These are phyloP conservation scores for Nautilus pompilius DNA, from an alignment of 1,140 invertebrate genomes.

Conservation along the genomic window DNA sequence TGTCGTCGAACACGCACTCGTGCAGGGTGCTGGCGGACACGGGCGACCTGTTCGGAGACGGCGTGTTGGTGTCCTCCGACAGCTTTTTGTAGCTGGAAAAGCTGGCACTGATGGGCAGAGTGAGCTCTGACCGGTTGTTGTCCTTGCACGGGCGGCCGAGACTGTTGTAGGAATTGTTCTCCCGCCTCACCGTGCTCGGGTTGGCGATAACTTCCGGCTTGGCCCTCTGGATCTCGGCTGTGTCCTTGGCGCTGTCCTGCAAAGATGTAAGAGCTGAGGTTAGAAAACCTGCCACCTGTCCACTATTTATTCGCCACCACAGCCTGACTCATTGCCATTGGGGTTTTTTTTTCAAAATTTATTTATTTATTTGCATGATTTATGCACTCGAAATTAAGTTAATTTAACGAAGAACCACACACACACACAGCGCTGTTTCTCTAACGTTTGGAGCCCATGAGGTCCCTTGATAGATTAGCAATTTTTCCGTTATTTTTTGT, in stretches of 20 bases:
- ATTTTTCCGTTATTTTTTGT: too few relatives aligned
- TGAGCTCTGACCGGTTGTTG: not conserved
- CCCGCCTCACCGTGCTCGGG: not conserved
- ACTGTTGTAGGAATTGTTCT: slow-evolving; percentile 4
- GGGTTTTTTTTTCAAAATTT: too few relatives aligned
- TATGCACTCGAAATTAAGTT: too few relatives aligned
- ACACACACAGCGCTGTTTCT: too few relatives aligned
- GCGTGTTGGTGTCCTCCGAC: slow-evolving; percentile 3
- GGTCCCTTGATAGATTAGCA: too few relatives aligned
- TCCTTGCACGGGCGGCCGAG: slow-evolving; percentile 1
- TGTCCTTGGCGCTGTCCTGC: not conserved
- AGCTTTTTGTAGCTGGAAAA: slow-evolving; percentile 5
- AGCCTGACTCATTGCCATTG: too few relatives aligned
- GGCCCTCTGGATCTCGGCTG: not conserved
- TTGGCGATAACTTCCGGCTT: slow-evolving; percentile 1
- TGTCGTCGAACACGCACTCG: not conserved
- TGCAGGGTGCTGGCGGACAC: not conserved
- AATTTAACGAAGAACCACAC: too few relatives aligned
- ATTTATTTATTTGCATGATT: too few relatives aligned
- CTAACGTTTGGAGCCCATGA: too few relatives aligned
- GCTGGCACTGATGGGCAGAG: slow-evolving; percentile 1
- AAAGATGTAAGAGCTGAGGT: not conserved
- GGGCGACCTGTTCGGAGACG: slow-evolving; percentile 1
- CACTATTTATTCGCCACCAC: too few relatives aligned
- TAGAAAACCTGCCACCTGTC: too few relatives aligned